A percentile compares a stretch with the other conserved stretches of the same genome.
Conservation (phyloP, 2,797 vertebrate genomes). For the Anguilla megastoma region DNA sequence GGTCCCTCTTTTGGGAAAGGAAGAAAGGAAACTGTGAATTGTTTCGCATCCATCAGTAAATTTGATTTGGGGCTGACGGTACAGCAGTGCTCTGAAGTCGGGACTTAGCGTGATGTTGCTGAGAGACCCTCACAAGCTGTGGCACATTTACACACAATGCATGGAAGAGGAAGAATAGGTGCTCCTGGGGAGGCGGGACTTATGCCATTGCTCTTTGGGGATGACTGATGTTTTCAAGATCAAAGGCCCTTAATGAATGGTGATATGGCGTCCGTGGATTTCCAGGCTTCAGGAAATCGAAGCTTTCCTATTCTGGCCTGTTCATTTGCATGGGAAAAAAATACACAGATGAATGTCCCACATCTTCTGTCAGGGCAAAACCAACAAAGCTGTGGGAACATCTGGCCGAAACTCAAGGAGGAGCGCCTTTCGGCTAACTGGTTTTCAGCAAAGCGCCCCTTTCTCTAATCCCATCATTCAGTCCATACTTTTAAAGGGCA, state of each 20-base stretch:
- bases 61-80: not conserved
- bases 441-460: conserved; percentile 17
- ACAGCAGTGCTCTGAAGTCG: not conserved
- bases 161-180: not conserved
- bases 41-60: not conserved
- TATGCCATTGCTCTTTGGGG: not conserved
- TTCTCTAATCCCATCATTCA: conserved; percentile 49
- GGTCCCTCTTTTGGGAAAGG: not conserved
- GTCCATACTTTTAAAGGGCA: conserved; percentile 43
- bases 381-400: conserved; percentile 20
- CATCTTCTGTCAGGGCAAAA: not conserved
- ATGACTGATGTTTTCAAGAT: conserved; percentile 26
- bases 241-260: conserved; percentile 21
- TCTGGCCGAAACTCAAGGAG: not conserved
- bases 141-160: not conserved
- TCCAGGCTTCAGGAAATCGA: conserved; percentile 26
- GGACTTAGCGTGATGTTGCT: not conserved
- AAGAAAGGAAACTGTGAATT: not conserved
- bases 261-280: conserved; percentile 22
- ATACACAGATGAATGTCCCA: not conserved
- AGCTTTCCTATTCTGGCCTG: conserved; percentile 12
- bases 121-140: not conserved
- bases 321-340: conserved; percentile 5
- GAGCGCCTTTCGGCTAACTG: not conserved
- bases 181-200: not conserved